Conservation (phyloP, 2,888 invertebrate species). For the Vanessa cardui region DNA sequence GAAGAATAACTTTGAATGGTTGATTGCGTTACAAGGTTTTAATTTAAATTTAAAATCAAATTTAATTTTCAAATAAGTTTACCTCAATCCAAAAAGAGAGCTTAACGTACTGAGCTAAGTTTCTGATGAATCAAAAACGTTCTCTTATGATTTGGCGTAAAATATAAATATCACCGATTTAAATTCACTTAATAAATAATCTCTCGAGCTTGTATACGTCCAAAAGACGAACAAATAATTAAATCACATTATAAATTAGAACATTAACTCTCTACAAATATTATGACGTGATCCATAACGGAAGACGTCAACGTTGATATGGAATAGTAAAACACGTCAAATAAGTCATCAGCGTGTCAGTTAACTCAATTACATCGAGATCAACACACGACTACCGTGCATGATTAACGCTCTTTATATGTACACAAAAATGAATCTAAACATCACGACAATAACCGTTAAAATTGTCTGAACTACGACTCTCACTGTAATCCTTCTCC, state of each 20-base stretch:
- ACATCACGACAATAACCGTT: constrained; percentile 50
- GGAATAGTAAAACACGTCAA: constrained; percentile 72
- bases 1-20: no score
- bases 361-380: constrained; percentile 81
- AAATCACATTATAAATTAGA: constrained; percentile 31
- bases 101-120: no score
- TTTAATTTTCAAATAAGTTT: no score
- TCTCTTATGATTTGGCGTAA: no score
- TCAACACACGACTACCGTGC: constrained; percentile 80
- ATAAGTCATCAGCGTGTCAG: constrained; percentile 82
- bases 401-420: constrained; percentile 63
- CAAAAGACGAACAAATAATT: not conserved
- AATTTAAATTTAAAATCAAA: no score
- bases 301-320: constrained; percentile 46
- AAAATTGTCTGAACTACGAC: constrained; percentile 56
- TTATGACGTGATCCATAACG: constrained; percentile 47
- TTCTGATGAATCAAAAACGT: no score
- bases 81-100: no score
- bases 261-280: constrained; percentile 43
- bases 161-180: not conserved
- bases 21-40: no score
- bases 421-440: constrained; percentile 57
- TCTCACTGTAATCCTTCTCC: constrained; percentile 71
- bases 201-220: not conserved
- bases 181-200: not conserved